Evolutionary conservation across 2,113 vertebrate species (phyloP).

Genomic region (Oreochromis niloticus): DNA sequence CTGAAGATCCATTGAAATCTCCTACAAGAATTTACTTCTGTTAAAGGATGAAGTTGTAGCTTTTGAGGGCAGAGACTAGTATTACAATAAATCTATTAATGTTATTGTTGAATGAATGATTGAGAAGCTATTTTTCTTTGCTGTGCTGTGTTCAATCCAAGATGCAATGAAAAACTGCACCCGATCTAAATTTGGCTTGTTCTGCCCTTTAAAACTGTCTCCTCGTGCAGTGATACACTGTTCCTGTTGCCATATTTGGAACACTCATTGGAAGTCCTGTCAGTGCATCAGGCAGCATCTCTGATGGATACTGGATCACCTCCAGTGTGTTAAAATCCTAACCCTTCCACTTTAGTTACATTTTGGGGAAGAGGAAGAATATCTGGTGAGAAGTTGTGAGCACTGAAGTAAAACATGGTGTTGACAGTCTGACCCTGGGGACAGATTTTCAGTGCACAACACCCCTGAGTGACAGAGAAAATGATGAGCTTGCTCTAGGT

Average conservation of each 20-base stretch:
- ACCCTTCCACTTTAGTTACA: background rate
- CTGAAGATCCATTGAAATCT: background rate
- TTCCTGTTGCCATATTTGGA: background rate
- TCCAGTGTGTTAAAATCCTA: background rate
- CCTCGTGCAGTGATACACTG: background rate
- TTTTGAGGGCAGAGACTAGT: background rate
- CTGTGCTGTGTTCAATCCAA: background rate
- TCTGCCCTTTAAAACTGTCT: background rate
- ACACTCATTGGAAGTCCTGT: background rate
- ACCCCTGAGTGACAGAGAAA: background rate
- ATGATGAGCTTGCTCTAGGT: background rate
- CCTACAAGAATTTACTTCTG: background rate
- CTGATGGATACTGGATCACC: background rate
- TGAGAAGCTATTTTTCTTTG: background rate
- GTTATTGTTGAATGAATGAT: background rate
- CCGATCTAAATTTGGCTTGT: background rate
- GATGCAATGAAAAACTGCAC: background rate
- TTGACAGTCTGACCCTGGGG: background rate
- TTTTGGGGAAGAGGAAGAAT: background rate
- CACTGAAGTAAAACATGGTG: background rate
- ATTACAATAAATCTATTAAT: background rate
- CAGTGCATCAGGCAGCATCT: background rate
- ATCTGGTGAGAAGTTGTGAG: background rate
- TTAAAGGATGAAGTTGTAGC: background rate
- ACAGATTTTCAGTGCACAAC: background rate